phyloP scores from a whole-genome alignment of 2,797 vertebrate genomes.

The Anabas testudineus region DNA sequence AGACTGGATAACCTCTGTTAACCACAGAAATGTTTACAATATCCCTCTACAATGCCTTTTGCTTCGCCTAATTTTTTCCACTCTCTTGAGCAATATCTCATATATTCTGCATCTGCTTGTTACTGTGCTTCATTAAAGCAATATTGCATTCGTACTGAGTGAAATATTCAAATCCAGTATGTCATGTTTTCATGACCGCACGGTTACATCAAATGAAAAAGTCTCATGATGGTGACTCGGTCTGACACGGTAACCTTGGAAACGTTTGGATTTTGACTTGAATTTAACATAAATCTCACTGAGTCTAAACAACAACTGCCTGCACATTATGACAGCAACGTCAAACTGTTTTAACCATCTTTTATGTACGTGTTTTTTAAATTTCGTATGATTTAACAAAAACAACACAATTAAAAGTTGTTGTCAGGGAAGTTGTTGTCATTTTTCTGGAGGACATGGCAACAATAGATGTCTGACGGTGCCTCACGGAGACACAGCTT shows the following conservation, averaged over 20 bases:
- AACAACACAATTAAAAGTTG: neutral
- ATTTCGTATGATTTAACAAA: neutral
- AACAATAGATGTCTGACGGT: neutral
- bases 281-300: conserved; percentile 20
- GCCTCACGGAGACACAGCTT: no score
- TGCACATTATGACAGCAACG: neutral
- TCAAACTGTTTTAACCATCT: neutral
- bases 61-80: conserved; percentile 9
- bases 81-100: conserved; percentile 27
- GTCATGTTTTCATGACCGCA: conserved; percentile 22
- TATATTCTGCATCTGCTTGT: conserved; percentile 31
- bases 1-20: conserved; percentile 32
- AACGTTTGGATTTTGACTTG: conserved; percentile 13
- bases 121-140: conserved; percentile 36
- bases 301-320: conserved; percentile 2
- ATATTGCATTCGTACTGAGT: conserved; percentile 34
- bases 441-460: neutral
- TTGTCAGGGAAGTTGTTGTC: no score
- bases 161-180: conserved; percentile 39
- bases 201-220: conserved; percentile 24
- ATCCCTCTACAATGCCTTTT: conserved; percentile 23
- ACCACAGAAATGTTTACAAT: conserved; percentile 13
- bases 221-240: conserved; percentile 26
- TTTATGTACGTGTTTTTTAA: no score
- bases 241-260: conserved; percentile 26